Evolutionary conservation across 1,140 invertebrate genomes (phyloP).

Genomic region (Anadara kagoshimensis): DNA sequence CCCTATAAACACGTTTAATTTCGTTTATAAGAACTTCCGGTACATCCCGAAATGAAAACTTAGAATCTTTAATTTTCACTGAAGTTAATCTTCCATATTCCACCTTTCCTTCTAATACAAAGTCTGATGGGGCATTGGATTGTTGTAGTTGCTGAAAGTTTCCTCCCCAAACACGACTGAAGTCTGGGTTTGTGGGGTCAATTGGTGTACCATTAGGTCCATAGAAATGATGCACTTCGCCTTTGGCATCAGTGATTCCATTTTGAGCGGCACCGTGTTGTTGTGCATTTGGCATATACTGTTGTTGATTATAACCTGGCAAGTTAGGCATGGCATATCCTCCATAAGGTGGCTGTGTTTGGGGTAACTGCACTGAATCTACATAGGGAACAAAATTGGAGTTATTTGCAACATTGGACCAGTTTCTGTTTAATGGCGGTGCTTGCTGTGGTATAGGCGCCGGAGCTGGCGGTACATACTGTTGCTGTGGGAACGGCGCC

Average conservation of each 20-base stretch:
- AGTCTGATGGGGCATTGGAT: constrained; percentile 9
- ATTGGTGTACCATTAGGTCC: constrained; percentile 27
- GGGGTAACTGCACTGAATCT: too few species aligned
- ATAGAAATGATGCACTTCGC: constrained; percentile 35
- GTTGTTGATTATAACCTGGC: neutral
- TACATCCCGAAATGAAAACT: constrained; percentile 28
- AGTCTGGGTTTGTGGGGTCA: neutral
- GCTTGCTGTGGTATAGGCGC: neutral
- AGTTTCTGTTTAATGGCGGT: neutral
- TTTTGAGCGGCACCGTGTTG: neutral
- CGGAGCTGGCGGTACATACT: neutral
- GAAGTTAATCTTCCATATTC: constrained; percentile 31
- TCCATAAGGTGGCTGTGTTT: too few species aligned
- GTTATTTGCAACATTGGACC: neutral
- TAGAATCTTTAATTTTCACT: constrained; percentile 15
- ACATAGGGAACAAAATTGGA: neutral
- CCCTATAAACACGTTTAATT: constrained; percentile 7
- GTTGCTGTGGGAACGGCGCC: neutral
- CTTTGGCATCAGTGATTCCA: too few species aligned
- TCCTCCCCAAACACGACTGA: too few species aligned
- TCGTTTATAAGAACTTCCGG: constrained; percentile 21
- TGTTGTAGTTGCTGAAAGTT: neutral
- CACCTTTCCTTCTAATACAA: constrained; percentile 24
- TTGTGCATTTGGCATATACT: neutral
- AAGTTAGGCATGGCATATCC: too few species aligned